Conservation (phyloP, 1,140 invertebrate species). For the Dendrolimus kikuchii region DNA sequence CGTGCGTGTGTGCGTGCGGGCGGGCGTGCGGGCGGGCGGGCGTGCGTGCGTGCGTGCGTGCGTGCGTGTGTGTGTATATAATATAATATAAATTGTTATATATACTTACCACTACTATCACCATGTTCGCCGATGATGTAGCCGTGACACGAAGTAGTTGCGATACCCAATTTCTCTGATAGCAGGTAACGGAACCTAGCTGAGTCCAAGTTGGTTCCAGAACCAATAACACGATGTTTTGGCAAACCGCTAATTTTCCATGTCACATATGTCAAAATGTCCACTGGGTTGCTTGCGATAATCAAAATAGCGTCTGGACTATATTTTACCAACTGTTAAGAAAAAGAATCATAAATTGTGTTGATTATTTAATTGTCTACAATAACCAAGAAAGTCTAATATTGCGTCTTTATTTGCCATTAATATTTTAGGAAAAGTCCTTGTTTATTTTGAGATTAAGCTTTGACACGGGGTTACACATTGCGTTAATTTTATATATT, state of each 20-base stretch:
- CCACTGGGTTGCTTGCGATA: constrained; percentile 93
- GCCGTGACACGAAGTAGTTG: constrained; percentile 87
- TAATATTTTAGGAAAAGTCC: no score
- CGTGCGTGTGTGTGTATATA: no score
- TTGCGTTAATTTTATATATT: no score
- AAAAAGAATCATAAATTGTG: not conserved
- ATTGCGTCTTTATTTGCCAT: no score
- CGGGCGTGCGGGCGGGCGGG: no score
- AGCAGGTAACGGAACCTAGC: constrained; percentile 91
- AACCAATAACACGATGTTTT: constrained; percentile 89
- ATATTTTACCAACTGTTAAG: constrained; percentile 80
- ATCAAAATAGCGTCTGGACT: constrained; percentile 90
- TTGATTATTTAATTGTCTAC: no score
- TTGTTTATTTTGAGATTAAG: no score
- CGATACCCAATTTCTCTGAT: constrained; percentile 85
- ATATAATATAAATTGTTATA: not conserved
- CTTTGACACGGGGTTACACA: no score
- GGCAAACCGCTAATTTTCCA: constrained; percentile 94
- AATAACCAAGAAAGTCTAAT: no score
- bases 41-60: no score
- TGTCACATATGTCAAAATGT: constrained; percentile 92
- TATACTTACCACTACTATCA: constrained; percentile 73
- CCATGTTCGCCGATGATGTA: constrained; percentile 89
- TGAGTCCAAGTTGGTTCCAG: constrained; percentile 93
- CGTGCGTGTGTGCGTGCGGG: no score